A percentile compares a stretch with the other conserved stretches of the same genome.
phyloP scores from a whole-genome alignment of 92 coral and sea anemone genomes.

The Paragorgia papillata region DNA sequence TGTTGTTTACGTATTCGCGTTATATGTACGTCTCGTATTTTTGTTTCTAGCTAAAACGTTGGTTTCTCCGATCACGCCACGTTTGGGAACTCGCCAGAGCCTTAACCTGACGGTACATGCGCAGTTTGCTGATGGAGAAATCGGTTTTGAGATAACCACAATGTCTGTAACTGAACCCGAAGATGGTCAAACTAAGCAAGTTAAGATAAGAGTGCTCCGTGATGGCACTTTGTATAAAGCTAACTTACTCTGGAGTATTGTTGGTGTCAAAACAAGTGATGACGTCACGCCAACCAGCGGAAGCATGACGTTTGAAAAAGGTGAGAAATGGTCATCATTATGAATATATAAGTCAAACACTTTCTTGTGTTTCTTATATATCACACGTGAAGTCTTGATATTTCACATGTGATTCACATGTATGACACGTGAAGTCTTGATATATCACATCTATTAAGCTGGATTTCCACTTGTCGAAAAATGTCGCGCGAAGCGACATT shows the following conservation, averaged over 20 bases:
- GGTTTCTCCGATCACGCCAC: constrained; percentile 69
- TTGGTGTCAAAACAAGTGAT: constrained; percentile 50
- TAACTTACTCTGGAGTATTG: constrained; percentile 71
- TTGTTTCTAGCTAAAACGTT: constrained; percentile 57
- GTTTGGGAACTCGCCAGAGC: constrained; percentile 58
- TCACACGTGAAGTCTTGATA: no score
- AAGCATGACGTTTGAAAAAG: constrained; percentile 69
- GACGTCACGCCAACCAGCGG: constrained; percentile 74
- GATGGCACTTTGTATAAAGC: constrained; percentile 85
- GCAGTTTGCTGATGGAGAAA: constrained; percentile 85
- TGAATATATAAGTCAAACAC: no score
- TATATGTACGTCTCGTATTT: no score
- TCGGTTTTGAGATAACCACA: constrained; percentile 68
- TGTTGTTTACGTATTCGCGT: no score
- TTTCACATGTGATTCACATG: no score
- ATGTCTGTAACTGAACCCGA: constrained; percentile 73
- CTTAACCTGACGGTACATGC: constrained; percentile 73
- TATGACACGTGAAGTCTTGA: no score
- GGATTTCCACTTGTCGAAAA: no score
- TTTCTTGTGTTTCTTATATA: no score
- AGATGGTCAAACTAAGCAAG: constrained; percentile 48
- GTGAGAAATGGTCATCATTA: constrained; percentile 52
- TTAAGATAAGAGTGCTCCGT: constrained; percentile 63
- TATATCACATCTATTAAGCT: no score
- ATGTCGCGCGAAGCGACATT: no score